phyloP scores from a whole-genome alignment of 2,113 vertebrate genomes.

The Montifringilla adamsi region DNA sequence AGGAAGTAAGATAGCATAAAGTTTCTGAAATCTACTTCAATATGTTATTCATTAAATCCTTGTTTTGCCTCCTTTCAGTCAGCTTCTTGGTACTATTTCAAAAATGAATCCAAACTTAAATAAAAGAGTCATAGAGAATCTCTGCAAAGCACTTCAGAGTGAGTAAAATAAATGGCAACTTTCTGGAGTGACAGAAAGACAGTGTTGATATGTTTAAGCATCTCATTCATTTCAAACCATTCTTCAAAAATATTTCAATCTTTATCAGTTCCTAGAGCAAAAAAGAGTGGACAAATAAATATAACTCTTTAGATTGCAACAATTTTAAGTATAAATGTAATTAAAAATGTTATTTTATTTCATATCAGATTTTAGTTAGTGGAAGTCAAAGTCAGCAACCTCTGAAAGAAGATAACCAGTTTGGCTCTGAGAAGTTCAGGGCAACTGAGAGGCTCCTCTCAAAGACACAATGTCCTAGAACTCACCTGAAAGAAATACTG shows the following conservation, averaged over 20 bases:
- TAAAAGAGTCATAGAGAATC: background rate
- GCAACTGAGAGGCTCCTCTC: background rate
- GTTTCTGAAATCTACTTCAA: background rate
- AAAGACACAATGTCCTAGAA: background rate
- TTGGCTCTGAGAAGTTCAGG: background rate
- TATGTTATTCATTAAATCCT: background rate
- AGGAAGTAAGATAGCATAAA: background rate
- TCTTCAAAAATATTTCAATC: background rate
- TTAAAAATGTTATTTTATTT: background rate
- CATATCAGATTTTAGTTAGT: background rate
- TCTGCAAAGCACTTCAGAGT: background rate
- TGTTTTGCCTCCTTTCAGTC: background rate
- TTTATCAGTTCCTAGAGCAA: background rate
- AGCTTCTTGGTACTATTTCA: background rate
- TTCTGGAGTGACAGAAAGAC: background rate
- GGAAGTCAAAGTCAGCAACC: background rate
- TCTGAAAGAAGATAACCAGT: background rate
- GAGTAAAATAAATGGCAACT: background rate
- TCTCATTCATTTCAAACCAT: constrained; percentile 1
- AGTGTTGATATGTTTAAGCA: background rate
- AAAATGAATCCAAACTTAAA: constrained; percentile 1
- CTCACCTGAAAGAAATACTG: background rate
- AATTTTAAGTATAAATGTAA: background rate
- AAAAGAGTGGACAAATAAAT: constrained; percentile 17
- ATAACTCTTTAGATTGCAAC: background rate